These are phyloP conservation scores for Gastrophryne carolinensis DNA, from an alignment of 2,797 vertebrate genomes.

Conservation along the genomic window DNA sequence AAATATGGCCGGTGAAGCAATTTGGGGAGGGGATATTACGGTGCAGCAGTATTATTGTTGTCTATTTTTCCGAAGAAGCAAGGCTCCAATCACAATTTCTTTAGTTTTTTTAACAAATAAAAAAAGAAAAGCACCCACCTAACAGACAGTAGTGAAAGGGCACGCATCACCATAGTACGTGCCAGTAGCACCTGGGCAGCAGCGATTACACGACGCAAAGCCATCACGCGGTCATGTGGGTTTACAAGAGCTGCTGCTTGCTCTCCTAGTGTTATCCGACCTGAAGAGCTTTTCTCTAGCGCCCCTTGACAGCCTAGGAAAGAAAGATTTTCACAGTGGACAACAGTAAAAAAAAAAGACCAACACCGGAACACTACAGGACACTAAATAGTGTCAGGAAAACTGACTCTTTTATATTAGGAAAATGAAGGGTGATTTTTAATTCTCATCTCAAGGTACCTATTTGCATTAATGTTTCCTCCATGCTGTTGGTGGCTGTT, in stretches of 20 bases:
- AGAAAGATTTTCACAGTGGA: neutral
- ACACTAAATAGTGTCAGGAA: neutral
- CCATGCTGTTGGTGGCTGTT: conserved; percentile 97
- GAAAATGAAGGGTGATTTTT: neutral
- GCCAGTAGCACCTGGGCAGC: conserved; percentile 94
- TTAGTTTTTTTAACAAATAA: no score
- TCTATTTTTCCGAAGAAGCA: neutral
- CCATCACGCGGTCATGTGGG: conserved; percentile 91
- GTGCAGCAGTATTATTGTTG: no score
- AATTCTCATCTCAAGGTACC: conserved; percentile 66
- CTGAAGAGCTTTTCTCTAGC: conserved; percentile 90
- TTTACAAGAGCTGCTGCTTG: conserved; percentile 88
- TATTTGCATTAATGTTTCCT: conserved; percentile 95
- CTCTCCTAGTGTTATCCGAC: conserved; percentile 89
- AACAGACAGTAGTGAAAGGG: conserved; percentile 91
- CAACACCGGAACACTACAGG: neutral
- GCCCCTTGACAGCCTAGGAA: conserved; percentile 88
- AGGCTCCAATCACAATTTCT: neutral
- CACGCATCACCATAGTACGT: conserved; percentile 98
- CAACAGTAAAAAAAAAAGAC: neutral
- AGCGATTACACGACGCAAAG: conserved; percentile 89
- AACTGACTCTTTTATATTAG: neutral
- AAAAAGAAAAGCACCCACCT: conserved; percentile 64
- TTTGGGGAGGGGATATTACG: no score
- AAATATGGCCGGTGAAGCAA: no score